Evolutionary conservation across 2,113 vertebrate genomes (phyloP), one percentile per base, ranked within the genome.

Genomic region (Nerophis lumbriciformis): DNA sequence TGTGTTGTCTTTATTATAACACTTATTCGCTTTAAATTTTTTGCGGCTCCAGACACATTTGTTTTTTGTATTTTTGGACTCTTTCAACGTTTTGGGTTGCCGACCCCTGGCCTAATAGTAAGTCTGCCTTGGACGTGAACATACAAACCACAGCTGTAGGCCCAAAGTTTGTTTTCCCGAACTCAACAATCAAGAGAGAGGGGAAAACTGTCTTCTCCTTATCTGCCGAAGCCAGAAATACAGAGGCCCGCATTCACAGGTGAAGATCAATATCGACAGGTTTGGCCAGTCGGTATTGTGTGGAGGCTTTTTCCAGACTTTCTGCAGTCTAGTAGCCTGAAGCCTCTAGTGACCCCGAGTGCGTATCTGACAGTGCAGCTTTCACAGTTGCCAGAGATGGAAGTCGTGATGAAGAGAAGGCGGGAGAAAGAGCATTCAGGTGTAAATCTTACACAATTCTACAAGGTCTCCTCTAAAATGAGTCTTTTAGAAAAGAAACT

Each of bases 251-350:
- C 63, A 66, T 76, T 68, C 65, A 73, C 48, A 44, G 63, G 63
- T 63, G 36, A 73, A 77, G 79, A 87, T 75, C 13, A 1, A 61
- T 80, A 82, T 83, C 78, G 76, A 69, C 68, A 76, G 68, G 74
- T 79, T 61, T 69, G 67, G 63, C 59, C 65, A 65, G 65, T 37
- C 57, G 63, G 66, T 63, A 61, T 48, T 60, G 56, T 73, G 60
- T 62, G 59, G 51, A 64, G 72, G 71, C 14, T 66, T 75, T 78
- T 79, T 69, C 42, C 37, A 59, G 50, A 59, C 57, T 66, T 47
- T 73, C 59, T 75, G 48, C 42, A 56, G 66, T 10, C 36, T 54
- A 71, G 65, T 75, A 66, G 59, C 76, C 75, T 4, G 52, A 72
- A 71, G 76, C 69, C 45, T 68, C 54, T 28, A 28, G 16, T 73